Percentiles rank a stretch among this genome's conserved stretches.
Evolutionary conservation across 2,797 vertebrate species (phyloP).

Genomic region (Parauchenoglanis punctatus): DNA sequence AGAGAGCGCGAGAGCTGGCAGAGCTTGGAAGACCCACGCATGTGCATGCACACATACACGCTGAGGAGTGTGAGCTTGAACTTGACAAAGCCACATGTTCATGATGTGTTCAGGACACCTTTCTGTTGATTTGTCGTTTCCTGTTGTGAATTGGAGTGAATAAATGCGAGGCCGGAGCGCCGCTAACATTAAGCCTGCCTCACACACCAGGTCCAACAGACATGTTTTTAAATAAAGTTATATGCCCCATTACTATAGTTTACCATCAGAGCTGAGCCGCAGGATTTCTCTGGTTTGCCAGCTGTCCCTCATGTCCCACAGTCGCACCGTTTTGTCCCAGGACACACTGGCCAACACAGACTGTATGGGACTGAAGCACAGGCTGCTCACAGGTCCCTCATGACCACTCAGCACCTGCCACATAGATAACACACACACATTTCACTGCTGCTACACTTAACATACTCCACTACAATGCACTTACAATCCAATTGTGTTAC

Average conservation of each 20-base stretch:
- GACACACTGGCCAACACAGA: constrained; percentile 90
- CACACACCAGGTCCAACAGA: background rate
- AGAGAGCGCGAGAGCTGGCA: too few species aligned
- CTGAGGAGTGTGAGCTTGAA: background rate
- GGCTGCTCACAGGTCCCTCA: constrained; percentile 87
- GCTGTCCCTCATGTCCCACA: constrained; percentile 97
- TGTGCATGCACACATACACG: background rate
- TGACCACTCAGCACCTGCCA: constrained; percentile 89
- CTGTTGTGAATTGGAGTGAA: background rate
- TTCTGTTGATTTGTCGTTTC: background rate
- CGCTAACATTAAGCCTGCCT: background rate
- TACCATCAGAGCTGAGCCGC: constrained; percentile 85
- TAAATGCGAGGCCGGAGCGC: too few species aligned
- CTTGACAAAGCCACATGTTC: background rate
- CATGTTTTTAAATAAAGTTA: background rate
- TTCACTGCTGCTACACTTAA: background rate
- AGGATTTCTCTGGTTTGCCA: constrained; percentile 93
- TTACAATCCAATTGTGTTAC: background rate
- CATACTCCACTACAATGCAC: background rate
- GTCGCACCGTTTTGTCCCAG: constrained; percentile 90
- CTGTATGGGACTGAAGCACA: constrained; percentile 89
- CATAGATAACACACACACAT: background rate
- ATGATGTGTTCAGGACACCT: background rate
- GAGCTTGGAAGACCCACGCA: background rate
- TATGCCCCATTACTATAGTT: constrained; percentile 17